These are phyloP conservation scores for Drosophila algonquin DNA, from an alignment of 2,888 invertebrate species.

Conservation along the genomic window DNA sequence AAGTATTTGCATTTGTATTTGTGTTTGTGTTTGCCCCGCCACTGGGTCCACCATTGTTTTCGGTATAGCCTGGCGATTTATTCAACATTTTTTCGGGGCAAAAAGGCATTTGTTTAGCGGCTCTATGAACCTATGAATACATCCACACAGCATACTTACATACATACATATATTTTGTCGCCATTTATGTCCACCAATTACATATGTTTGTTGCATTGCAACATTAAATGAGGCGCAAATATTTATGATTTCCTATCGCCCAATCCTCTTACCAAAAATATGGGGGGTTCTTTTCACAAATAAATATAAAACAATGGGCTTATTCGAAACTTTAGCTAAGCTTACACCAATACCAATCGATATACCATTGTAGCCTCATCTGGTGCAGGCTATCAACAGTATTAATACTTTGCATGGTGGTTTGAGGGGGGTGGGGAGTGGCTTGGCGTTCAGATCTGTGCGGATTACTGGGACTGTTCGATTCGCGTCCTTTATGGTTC, in stretches of 20 bases:
- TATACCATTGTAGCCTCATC: too few species aligned
- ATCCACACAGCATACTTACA: not conserved
- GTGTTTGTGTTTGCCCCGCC: not conserved
- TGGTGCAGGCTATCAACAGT: not conserved
- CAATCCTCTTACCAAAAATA: constrained; percentile 33
- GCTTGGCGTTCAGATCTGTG: not conserved
- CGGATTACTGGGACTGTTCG: not conserved
- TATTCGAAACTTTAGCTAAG: too few species aligned
- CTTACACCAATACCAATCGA: too few species aligned
- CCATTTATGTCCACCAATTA: constrained; percentile 16
- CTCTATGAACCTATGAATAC: not conserved
- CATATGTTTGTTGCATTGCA: constrained; percentile 9
- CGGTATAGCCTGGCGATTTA: constrained; percentile 55
- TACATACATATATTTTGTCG: constrained; percentile 2
- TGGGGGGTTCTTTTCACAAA: not conserved
- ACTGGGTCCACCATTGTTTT: constrained; percentile 43
- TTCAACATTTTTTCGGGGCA: constrained; percentile 39
- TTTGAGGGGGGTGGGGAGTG: too few species aligned
- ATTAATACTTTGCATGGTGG: too few species aligned
- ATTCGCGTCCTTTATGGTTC: not conserved
- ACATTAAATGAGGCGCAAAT: constrained; percentile 34
- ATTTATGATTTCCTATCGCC: constrained; percentile 28
- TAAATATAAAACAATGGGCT: constrained; percentile 9
- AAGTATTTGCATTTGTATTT: constrained; percentile 20
- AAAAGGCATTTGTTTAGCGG: constrained; percentile 13